Conservation (phyloP, 2,113 vertebrate genomes). For the Martes martes region DNA sequence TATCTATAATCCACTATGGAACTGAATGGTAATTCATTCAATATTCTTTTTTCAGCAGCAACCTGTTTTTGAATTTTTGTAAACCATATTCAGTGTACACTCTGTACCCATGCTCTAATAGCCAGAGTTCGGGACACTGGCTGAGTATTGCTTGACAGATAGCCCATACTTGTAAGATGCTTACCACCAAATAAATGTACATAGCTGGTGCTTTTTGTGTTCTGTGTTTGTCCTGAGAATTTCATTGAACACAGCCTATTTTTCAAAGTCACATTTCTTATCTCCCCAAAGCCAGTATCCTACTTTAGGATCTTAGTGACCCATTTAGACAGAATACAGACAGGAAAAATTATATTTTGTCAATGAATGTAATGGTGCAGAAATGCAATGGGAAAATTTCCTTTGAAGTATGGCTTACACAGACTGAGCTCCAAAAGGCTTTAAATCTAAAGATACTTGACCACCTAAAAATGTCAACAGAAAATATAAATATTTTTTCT, state of each 20-base stretch:
- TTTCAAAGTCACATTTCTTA: slow-evolving; percentile 55
- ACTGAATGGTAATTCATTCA: slow-evolving; percentile 31
- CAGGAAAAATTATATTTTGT: slow-evolving; percentile 28
- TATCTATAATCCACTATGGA: slow-evolving; percentile 34
- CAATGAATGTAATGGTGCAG: slow-evolving; percentile 41
- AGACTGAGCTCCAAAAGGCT: slow-evolving; percentile 1
- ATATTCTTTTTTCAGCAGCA: slow-evolving; percentile 14
- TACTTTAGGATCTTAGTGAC: slow-evolving; percentile 23
- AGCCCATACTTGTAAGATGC: slow-evolving; percentile 60
- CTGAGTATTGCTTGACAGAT: slow-evolving; percentile 9
- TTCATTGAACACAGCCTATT: slow-evolving; percentile 50
- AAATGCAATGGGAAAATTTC: slow-evolving; percentile 7
- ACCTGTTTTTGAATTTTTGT: slow-evolving; percentile 45
- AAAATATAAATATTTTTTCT: not conserved
- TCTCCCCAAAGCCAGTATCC: slow-evolving; percentile 11
- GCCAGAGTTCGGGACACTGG: slow-evolving; percentile 36
- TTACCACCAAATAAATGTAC: slow-evolving; percentile 73
- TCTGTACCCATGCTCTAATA: slow-evolving; percentile 32
- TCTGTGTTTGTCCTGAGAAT: slow-evolving; percentile 60
- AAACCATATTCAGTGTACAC: slow-evolving; percentile 43
- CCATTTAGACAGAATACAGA: slow-evolving; percentile 11
- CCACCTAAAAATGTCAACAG: not conserved
- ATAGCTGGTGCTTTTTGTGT: slow-evolving; percentile 56
- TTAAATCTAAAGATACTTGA: not conserved
- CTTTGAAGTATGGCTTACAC: slow-evolving; percentile 17